A percentile compares a stretch with the other conserved stretches of the same genome.
Evolutionary conservation across 2,888 invertebrate species (phyloP).

Genomic region (Alviniconcha strummeri): DNA sequence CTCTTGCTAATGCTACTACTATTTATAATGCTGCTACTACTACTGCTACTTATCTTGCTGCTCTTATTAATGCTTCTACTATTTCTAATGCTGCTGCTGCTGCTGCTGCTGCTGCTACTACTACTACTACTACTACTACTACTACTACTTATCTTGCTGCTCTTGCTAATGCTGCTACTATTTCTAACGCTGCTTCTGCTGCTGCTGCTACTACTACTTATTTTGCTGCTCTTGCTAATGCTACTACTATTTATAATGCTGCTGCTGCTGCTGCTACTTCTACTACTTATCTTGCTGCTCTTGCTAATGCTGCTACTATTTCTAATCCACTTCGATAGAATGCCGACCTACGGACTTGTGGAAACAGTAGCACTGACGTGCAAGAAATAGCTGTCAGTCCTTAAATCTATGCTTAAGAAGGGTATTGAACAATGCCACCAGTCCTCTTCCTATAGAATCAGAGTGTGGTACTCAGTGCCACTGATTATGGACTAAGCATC

Average conservation of each 20-base stretch:
- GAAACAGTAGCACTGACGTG: no score
- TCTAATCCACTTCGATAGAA: background rate
- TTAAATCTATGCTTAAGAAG: no score
- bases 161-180: conserved; percentile 22
- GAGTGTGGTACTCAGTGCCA: no score
- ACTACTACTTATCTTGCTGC: conserved; percentile 23
- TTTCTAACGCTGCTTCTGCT: background rate
- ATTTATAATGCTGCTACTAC: conserved; percentile 22
- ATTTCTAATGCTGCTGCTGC: conserved; percentile 7
- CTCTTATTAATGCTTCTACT: background rate
- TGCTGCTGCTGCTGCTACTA: conserved; percentile 22
- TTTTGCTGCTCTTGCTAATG: conserved; percentile 21
- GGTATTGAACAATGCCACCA: no score
- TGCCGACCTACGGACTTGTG: no score
- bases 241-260: conserved; percentile 25
- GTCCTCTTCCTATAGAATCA: no score
- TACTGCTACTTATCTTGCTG: background rate
- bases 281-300: background rate
- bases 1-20: conserved; percentile 25
- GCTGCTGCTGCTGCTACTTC: conserved; percentile 13
- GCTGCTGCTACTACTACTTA: conserved; percentile 20
- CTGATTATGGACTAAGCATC: no score
- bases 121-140: conserved; percentile 28
- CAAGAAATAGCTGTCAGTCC: no score
- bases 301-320: background rate